Conservation (phyloP, 2,797 vertebrate species). For the Echiichthys vipera region DNA sequence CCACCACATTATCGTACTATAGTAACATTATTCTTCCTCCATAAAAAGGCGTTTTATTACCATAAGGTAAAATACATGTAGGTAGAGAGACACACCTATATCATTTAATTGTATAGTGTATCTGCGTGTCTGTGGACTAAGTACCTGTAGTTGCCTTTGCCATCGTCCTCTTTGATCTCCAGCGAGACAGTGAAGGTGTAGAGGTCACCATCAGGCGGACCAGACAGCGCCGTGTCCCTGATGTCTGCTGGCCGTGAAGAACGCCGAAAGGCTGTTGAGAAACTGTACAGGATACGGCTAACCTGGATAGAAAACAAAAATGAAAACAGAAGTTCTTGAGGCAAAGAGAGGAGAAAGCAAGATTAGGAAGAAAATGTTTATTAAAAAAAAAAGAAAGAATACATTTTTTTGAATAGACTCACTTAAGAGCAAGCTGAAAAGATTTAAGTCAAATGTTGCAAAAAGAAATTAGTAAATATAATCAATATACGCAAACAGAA, state of each 20-base stretch:
- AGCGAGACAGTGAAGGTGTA: conserved; percentile 94
- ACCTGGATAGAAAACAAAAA: conserved; percentile 83
- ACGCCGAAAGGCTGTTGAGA: conserved; percentile 94
- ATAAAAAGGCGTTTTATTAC: not conserved
- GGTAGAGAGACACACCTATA: not conserved
- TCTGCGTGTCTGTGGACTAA: not conserved
- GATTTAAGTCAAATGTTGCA: not conserved
- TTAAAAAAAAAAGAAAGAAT: not conserved
- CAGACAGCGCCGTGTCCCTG: conserved; percentile 85
- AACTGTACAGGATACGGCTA: conserved; percentile 96
- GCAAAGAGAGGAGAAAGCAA: not conserved
- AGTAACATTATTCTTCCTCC: not conserved
- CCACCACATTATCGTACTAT: not conserved
- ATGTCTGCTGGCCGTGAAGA: conserved; percentile 89
- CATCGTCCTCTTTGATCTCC: conserved; percentile 97
- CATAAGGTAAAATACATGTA: not conserved
- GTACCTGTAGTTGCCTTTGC: conserved; percentile 93
- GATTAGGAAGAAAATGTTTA: not conserved
- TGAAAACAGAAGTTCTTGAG: not conserved
- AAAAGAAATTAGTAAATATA: not conserved
- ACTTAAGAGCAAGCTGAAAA: not conserved
- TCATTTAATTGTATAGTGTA: not conserved
- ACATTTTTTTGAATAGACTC: not conserved
- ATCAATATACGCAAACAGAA: not conserved
- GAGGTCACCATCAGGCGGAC: conserved; percentile 89